These are phyloP conservation scores for Atlantisia rogersi DNA, from an alignment of 2,113 vertebrate species.

Conservation along the genomic window DNA sequence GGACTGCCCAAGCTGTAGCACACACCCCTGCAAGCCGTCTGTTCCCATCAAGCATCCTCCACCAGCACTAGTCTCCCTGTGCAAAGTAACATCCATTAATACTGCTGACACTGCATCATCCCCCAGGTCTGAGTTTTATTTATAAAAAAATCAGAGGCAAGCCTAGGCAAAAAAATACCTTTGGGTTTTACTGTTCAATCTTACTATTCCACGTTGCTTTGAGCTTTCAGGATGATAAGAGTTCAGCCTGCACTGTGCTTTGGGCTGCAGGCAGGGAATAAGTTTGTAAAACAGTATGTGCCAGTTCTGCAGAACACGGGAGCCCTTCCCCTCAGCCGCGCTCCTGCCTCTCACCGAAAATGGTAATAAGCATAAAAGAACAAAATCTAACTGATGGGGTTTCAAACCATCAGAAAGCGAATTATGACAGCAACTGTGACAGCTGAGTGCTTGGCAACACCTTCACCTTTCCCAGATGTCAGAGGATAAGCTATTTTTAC, in stretches of 20 bases:
- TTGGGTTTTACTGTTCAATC: neutral
- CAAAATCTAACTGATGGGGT: conserved; percentile 10
- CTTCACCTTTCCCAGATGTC: conserved; percentile 64
- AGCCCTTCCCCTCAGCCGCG: neutral
- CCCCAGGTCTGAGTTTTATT: neutral
- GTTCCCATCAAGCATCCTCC: neutral
- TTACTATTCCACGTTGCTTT: conserved; percentile 55
- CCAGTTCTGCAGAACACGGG: conserved; percentile 32
- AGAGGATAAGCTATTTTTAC: conserved; percentile 62
- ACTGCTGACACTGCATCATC: neutral
- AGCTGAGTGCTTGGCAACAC: conserved; percentile 59
- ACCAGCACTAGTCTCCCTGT: neutral
- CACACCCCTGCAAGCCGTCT: neutral
- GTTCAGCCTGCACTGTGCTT: conserved; percentile 30
- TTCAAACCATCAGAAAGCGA: conserved; percentile 48
- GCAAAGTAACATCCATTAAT: neutral
- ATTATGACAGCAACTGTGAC: conserved; percentile 41
- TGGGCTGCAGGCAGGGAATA: conserved; percentile 45
- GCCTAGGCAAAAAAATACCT: conserved; percentile 49
- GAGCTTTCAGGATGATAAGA: conserved; percentile 28
- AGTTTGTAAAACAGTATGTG: conserved; percentile 3
- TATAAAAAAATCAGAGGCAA: conserved; percentile 1
- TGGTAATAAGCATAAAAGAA: conserved; percentile 27
- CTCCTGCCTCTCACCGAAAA: conserved; percentile 3
- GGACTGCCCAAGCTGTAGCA: neutral